Conservation (phyloP, 2,888 invertebrate genomes). For the Xylocampa areola region DNA sequence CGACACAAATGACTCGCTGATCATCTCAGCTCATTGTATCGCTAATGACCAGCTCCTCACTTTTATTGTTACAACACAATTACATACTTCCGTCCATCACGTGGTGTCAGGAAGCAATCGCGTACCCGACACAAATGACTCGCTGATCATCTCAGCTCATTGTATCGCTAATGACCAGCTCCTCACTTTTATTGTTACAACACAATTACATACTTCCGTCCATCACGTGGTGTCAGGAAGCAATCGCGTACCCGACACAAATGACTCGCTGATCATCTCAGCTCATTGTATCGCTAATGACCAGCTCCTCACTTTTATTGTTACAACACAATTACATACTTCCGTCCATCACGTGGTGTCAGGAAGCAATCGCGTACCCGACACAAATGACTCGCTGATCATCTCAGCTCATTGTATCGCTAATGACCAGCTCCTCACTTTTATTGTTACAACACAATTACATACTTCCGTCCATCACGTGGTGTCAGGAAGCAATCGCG, state of each 20-base stretch:
- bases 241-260: conserved; percentile 23
- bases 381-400: conserved; percentile 27
- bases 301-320: no score
- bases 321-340: conserved; percentile 16
- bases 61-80: no score
- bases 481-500: conserved; percentile 40
- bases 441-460: no score
- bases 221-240: conserved; percentile 33
- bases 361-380: conserved; percentile 36
- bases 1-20: conserved; percentile 19
- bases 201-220: conserved; percentile 26
- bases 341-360: conserved; percentile 27
- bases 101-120: conserved; percentile 41
- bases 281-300: conserved; percentile 23
- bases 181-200: no score
- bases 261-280: conserved; percentile 28
- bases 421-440: conserved; percentile 27
- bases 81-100: conserved; percentile 19
- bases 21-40: conserved; percentile 24
- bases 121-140: conserved; percentile 16
- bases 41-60: conserved; percentile 24
- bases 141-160: conserved; percentile 23
- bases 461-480: conserved; percentile 20
- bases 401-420: conserved; percentile 17
- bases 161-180: conserved; percentile 22